Base-by-base conservation (phyloP, 2,113 vertebrate species). In the Eptatretus burgeri region DNA sequence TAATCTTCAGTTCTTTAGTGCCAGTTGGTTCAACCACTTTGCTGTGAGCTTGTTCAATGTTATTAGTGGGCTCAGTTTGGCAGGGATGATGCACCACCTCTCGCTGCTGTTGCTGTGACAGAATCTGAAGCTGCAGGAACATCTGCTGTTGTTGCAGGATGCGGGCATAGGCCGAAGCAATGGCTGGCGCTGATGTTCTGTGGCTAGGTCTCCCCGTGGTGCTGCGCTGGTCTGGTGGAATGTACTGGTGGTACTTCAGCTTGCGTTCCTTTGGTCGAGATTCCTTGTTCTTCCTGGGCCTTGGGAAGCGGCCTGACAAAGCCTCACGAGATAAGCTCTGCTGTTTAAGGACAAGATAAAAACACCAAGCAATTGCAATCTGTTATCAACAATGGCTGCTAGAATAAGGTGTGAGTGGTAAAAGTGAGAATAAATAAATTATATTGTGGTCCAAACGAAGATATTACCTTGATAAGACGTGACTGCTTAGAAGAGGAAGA, bases 231-330 rank as follows among this genome's bases (percentile, higher is more conserved):
- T 82, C 80, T 5, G 82, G 81, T 66, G 83, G 82, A 75, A 84
- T 82, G 74, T 87, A 86, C 68, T 84, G 83, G 70, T 89, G 82
- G 74, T 87, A 84, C 67, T 83, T 84, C 63, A 89, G 75, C 68
- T 78, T 79, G 71, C 75, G 76, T 74, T 81, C 79, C 69, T 80
- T 82, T 56, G 80, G 75, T 68, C 80, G 78, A 13, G 76, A 69
- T 62, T 85, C 80, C 64, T 76, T 76, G 11, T 72, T 67, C 70
- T 77, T 73, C 64, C 73, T 73, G 71, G 75, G 78, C 27, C 71
- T 75, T n/a, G 70, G 66, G 5, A 41, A 41, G 27, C 27, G 27
- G 27, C 27, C 27, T 41, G 27, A 7, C 3, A 41, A 41, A 41
- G 27, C 27, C 27, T 41, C 27, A 41, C 27, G 27, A 41, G 27